Evolutionary conservation across 2,888 invertebrate genomes (phyloP).

Genomic region (Crematogaster levior): DNA sequence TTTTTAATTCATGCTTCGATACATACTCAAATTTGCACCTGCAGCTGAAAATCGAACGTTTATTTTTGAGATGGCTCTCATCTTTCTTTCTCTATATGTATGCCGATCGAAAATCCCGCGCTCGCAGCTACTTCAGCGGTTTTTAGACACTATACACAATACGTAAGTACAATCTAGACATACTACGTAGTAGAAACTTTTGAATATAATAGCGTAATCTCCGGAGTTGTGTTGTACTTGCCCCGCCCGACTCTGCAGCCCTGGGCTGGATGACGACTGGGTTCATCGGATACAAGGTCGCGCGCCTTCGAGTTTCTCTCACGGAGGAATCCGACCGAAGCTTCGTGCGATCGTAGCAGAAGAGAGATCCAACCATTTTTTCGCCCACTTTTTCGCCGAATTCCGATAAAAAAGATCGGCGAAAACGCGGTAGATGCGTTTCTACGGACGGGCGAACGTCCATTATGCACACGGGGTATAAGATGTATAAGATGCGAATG

Average conservation of each 20-base stretch:
- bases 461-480: conserved; percentile 15
- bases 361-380: not conserved
- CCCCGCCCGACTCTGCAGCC: conserved; percentile 52
- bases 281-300: conserved; percentile 74
- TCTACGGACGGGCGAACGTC: conserved; percentile 42
- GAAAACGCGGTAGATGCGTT: conserved; percentile 4
- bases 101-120: conserved; percentile 66
- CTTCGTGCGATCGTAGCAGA: conserved; percentile 58
- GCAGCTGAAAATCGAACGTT: conserved; percentile 56
- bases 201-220: conserved; percentile 73
- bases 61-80: conserved; percentile 42
- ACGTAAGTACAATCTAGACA: conserved; percentile 78
- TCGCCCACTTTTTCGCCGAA: not conserved
- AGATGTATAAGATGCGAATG: conserved; percentile 64
- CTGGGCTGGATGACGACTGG: conserved; percentile 69
- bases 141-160: conserved; percentile 79
- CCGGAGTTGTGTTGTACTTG: conserved; percentile 69
- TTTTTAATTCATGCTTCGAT: not conserved
- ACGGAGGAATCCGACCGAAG: conserved; percentile 70
- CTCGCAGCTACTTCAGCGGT: conserved; percentile 76
- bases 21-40: conserved; percentile 52
- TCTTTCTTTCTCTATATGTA: conserved; percentile 40
- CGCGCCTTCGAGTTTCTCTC: conserved; percentile 71
- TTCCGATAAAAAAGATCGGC: not conserved
- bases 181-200: conserved; percentile 81